Conservation (phyloP, 2,888 invertebrate genomes). For the Andricus quercusramuli region DNA sequence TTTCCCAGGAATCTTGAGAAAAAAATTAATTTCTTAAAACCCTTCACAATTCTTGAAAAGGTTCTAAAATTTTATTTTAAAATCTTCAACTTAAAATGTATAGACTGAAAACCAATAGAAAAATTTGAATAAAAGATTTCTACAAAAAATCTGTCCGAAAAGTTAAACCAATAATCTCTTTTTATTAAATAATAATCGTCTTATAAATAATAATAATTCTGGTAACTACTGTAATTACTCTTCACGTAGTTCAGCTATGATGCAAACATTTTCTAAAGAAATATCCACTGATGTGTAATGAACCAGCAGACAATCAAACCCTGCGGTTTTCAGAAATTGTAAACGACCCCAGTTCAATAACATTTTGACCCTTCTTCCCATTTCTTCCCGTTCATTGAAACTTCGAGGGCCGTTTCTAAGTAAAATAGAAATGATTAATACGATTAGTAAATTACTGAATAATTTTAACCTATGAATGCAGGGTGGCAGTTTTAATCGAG, state of each 20-base stretch:
- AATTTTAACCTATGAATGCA: not conserved
- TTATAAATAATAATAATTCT: not conserved
- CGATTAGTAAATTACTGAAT: not conserved
- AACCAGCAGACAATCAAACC: slow-evolving; percentile 83
- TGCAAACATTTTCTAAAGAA: slow-evolving; percentile 90
- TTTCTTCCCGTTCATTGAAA: slow-evolving; percentile 80
- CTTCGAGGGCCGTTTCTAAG: not conserved
- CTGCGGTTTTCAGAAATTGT: slow-evolving; percentile 81
- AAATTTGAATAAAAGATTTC: not conserved
- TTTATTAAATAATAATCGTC: not conserved
- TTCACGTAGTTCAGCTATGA: slow-evolving; percentile 82
- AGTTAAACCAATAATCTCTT: not conserved
- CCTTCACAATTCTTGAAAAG: too few relatives aligned
- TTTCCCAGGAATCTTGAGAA: too few relatives aligned
- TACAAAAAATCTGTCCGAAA: not conserved
- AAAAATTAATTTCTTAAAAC: too few relatives aligned
- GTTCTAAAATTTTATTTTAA: too few relatives aligned
- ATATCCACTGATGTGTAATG: slow-evolving; percentile 84
- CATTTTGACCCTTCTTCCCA: slow-evolving; percentile 88
- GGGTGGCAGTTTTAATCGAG: too few relatives aligned
- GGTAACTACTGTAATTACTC: not conserved
- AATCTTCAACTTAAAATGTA: too few relatives aligned
- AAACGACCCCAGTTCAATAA: slow-evolving; percentile 89
- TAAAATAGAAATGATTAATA: not conserved
- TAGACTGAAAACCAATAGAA: not conserved